A percentile compares a stretch with the other conserved stretches of the same genome.
Conservation (phyloP, 2,797 vertebrate genomes). For the Siniperca undulata region DNA sequence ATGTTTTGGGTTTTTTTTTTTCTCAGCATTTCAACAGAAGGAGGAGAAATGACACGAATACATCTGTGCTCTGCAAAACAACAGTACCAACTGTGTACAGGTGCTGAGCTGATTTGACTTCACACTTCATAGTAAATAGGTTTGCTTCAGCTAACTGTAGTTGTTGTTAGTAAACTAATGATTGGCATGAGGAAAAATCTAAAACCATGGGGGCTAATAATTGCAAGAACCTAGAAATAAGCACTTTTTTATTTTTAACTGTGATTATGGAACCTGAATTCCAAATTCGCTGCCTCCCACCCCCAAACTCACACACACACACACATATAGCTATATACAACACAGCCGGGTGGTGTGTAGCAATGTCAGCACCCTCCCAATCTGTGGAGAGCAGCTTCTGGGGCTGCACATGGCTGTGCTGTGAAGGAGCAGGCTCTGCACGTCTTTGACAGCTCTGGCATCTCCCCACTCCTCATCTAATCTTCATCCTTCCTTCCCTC, state of each 20-base stretch:
- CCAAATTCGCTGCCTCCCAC: slow-evolving; percentile 17
- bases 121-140: slow-evolving; percentile 10
- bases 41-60: slow-evolving; percentile 65
- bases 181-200: slow-evolving; percentile 24
- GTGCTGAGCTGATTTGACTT: slow-evolving; percentile 69
- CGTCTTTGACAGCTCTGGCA: slow-evolving; percentile 71
- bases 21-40: slow-evolving; percentile 60
- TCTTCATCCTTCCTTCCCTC: slow-evolving; percentile 52
- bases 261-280: slow-evolving; percentile 24
- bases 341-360: slow-evolving; percentile 55
- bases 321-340: slow-evolving; percentile 22
- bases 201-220: slow-evolving; percentile 16
- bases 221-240: slow-evolving; percentile 24
- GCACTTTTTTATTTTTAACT: slow-evolving; percentile 23
- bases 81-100: slow-evolving; percentile 65
- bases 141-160: slow-evolving; percentile 40
- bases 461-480: slow-evolving; percentile 57
- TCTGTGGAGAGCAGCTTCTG: slow-evolving; percentile 71
- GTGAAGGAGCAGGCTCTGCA: slow-evolving; percentile 61
- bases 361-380: slow-evolving; percentile 69
- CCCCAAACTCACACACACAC: slow-evolving; percentile 9
- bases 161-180: slow-evolving; percentile 42
- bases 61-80: slow-evolving; percentile 72
- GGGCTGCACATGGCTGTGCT: slow-evolving; percentile 68
- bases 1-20: slow-evolving; percentile 33